A percentile compares a stretch with the other conserved stretches of the same genome.
phyloP scores from a whole-genome alignment of 2,113 vertebrate species.

The Chroicocephalus ridibundus region DNA sequence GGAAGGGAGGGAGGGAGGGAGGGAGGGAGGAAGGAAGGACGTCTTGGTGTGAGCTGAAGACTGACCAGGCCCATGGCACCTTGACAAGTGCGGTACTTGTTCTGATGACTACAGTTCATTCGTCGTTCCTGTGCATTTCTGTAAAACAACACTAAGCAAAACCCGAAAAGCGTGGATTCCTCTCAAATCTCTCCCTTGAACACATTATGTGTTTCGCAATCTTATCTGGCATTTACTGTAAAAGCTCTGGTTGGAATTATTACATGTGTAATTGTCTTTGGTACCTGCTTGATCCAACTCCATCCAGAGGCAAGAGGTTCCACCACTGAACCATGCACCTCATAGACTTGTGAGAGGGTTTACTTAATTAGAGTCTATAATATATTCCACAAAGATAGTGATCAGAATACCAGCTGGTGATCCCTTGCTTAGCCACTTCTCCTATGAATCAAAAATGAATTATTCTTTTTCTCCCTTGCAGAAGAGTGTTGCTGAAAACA shows the following conservation, averaged over 20 bases:
- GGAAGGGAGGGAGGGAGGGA: too few species aligned
- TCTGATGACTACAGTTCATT: not conserved
- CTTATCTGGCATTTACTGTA: not conserved
- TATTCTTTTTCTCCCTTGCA: not conserved
- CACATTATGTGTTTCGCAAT: not conserved
- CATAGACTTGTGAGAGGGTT: not conserved
- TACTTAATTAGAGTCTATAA: not conserved
- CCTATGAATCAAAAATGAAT: conserved; percentile 28
- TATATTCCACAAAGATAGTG: not conserved
- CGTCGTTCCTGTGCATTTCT: not conserved
- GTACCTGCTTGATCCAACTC: not conserved
- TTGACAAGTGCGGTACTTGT: rapidly evolving
- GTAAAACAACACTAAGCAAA: not conserved
- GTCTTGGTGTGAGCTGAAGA: not conserved
- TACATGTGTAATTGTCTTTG: not conserved
- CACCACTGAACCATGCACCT: not conserved
- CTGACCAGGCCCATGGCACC: not conserved
- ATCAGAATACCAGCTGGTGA: conserved; percentile 11
- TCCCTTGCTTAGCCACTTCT: conserved; percentile 13
- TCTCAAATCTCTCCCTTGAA: not conserved
- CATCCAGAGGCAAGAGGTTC: not conserved
- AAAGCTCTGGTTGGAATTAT: not conserved
- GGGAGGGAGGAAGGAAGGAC: too few species aligned
- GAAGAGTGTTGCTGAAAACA: conserved; percentile 40
- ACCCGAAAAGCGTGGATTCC: not conserved